Base-by-base conservation (phyloP, 2,113 vertebrate genomes). In the Suricata suricatta region DNA sequence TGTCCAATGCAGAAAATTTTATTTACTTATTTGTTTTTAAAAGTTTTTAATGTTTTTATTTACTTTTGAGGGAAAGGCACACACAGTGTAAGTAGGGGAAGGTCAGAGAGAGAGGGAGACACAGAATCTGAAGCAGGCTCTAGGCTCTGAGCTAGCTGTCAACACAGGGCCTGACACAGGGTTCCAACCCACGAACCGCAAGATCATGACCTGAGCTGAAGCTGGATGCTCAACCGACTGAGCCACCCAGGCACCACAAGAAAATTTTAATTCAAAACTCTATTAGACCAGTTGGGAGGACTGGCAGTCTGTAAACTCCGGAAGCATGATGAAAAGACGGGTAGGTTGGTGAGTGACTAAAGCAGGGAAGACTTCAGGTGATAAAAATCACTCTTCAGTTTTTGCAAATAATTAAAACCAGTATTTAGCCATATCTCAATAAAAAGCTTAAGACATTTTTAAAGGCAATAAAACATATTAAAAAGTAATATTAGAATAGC, bases 321-420 rank as follows among this genome's bases (percentile, higher is more conserved):
- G 52, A 35, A 60, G 19, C 29, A n/a, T 19, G 27, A 82, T 44
- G n/a, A 89, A 94, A 69, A 82, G 72, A 60, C 84, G 33, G 29
- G 31, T 19, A 23, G 27, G 7, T 4, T 72, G 27, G 35, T 76
- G 71, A 94, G 81, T 33, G 76, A 63, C 66, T 21, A 68, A 82
- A 50, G 90, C 25, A 93, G 50, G 35, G 69, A 64, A 71, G 72
- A 47, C 27, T 29, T 12, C 50, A 41, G 31, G 41, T 10, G n/a
- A 95, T 27, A 82, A 82, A 57, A 81, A 64, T 82, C 41, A 54
- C 41, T 44, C 31, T 89, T 86, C 41, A 77, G 63, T 3, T 81
- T 93, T 11, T 80, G n/a, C 35, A 92, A 89, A 85, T 77, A 97
- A 97, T 92, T 89, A 71, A 96, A 96, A 82, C 50, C 35, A 92